Evolutionary conservation across 2,113 vertebrate species (phyloP).

Genomic region (Numida meleagris): DNA sequence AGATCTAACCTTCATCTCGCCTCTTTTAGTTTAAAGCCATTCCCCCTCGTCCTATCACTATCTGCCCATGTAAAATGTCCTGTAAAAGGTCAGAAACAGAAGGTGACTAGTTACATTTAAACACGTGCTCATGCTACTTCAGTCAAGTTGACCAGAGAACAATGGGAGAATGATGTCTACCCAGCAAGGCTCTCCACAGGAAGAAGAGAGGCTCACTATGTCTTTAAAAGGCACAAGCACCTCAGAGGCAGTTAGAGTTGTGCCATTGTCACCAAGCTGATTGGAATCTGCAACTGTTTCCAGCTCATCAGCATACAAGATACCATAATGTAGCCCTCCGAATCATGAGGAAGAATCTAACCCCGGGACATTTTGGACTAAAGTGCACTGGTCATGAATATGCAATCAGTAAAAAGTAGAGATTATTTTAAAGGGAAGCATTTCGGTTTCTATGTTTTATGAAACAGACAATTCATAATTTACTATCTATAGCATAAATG

Average conservation of each 20-base stretch:
- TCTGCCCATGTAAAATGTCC: too few relatives aligned
- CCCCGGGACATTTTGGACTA: constrained; percentile 26
- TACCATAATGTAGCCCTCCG: background rate
- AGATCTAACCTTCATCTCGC: too few relatives aligned
- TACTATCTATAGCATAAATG: background rate
- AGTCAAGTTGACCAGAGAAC: background rate
- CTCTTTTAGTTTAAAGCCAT: too few relatives aligned
- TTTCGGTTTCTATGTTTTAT: background rate
- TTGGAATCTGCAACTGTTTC: constrained; percentile 42
- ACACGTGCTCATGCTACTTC: background rate
- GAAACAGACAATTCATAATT: background rate
- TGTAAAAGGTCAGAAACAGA: background rate
- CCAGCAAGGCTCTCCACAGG: background rate
- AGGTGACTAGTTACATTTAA: background rate
- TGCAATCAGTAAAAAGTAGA: background rate
- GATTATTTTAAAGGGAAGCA: background rate
- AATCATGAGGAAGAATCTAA: constrained; percentile 16
- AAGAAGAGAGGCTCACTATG: constrained; percentile 15
- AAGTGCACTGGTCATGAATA: background rate
- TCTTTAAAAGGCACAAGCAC: background rate
- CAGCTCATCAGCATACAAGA: constrained; percentile 13
- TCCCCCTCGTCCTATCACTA: too few relatives aligned
- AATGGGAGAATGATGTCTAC: background rate
- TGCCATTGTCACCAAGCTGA: background rate
- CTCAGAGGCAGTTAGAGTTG: constrained; percentile 9